Percentiles rank a stretch among this genome's conserved stretches.
phyloP scores from a whole-genome alignment of 2,888 invertebrate species.

The Conomelus anceps region DNA sequence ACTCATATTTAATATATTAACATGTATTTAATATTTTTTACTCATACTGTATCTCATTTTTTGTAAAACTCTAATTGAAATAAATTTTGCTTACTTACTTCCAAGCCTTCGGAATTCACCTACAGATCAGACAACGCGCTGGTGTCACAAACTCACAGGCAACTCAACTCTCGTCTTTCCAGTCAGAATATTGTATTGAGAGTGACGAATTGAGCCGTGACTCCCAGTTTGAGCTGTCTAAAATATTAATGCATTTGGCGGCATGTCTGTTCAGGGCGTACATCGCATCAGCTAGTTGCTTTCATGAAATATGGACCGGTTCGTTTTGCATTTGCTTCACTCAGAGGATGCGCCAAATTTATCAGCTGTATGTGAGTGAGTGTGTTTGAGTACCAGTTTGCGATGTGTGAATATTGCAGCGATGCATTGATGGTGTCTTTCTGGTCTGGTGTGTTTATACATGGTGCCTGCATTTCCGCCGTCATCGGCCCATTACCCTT shows the following conservation, averaged over 20 bases:
- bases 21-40: no score
- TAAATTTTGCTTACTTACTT: no score
- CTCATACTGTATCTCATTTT: no score
- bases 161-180: background rate
- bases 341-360: background rate
- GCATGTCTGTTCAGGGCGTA: background rate
- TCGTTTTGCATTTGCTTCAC: background rate
- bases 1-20: no score
- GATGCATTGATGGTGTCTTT: background rate
- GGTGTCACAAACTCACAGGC: no score
- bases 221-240: background rate
- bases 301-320: background rate
- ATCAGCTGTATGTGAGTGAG: background rate
- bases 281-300: background rate
- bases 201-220: background rate
- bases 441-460: background rate
- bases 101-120: no score
- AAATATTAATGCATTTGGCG: background rate
- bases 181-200: background rate
- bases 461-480: background rate
- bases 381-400: background rate
- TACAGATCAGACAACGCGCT: no score
- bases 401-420: background rate
- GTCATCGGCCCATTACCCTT: background rate
- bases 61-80: no score